A percentile compares a stretch with the other conserved stretches of the same genome.
phyloP scores from a whole-genome alignment of 2,113 vertebrate species.

The Urocitellus parryii region DNA sequence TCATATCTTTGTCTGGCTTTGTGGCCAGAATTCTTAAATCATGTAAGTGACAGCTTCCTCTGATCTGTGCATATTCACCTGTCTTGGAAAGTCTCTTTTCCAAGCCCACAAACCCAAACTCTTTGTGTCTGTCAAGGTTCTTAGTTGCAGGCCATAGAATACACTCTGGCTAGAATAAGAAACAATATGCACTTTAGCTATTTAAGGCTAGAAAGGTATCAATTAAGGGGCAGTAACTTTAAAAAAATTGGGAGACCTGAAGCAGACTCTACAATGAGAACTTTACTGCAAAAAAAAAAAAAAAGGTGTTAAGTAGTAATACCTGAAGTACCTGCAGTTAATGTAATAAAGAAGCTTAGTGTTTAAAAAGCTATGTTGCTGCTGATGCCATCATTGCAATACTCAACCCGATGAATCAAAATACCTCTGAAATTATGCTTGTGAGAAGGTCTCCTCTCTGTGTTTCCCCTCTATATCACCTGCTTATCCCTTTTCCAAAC shows the following conservation, averaged over 20 bases:
- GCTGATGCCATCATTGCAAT: neutral
- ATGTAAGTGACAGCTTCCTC: slow-evolving; percentile 11
- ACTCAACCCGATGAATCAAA: neutral
- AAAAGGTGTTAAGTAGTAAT: neutral
- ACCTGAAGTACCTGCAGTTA: neutral
- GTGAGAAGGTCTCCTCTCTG: neutral
- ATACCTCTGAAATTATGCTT: neutral
- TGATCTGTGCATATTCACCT: neutral
- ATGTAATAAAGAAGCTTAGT: neutral
- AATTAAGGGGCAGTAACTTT: neutral
- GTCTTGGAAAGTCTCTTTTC: neutral
- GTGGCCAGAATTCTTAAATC: neutral
- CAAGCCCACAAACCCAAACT: neutral
- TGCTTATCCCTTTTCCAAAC: neutral
- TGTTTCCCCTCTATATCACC: neutral
- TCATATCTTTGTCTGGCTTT: neutral
- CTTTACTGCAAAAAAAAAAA: neutral
- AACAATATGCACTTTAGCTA: neutral
- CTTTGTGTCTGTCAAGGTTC: neutral
- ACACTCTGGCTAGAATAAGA: neutral
- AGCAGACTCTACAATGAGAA: neutral
- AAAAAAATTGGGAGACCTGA: neutral
- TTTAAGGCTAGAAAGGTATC: neutral
- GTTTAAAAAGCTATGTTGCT: neutral
- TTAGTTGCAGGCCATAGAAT: neutral